Evolutionary conservation across 1,140 invertebrate species (phyloP), one percentile per base, ranked within the genome.

Genomic region (Atta texana): DNA sequence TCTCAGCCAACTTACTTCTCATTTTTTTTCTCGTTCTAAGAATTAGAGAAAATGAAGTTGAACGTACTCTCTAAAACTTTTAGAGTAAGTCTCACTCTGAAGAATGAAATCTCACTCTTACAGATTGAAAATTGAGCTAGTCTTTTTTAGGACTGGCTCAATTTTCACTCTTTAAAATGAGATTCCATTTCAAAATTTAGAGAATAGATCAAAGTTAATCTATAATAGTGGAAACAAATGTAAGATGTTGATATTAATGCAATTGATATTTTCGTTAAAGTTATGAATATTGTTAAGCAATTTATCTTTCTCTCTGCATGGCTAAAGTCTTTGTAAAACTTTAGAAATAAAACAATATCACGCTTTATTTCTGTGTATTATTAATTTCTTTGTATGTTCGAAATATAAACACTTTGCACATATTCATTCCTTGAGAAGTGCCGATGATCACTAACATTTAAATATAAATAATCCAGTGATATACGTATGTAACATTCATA

Each of bases 351-450:
- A 44, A 44, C 21, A 28, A 61, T 49, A 69, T 77, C 24, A 51
- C 44, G 24, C 24, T 31, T 78, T 18, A 61, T 28, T 76, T 59
- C 51, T 24, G 7, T 75, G n/a, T 21, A 75, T 28, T 21, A 75
- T 28, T 5, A 24, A 24, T 55, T 39, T 71, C 66, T 71, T 71
- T 18, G 44, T 10, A 16, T 66, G 21, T 39, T 39, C 14, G 31
- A 44, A 39, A 80, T 16, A 31, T 49, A 31, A 21, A 34, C 18
- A 68, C 7, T 18, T 78, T 64, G 16, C 68, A 44, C 39, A 7
- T 72, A 57, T 8, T 57, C 7, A n/a, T 71, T 21, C 21, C 21
- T 6, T 72, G 6, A 39, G 75, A 81, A 81, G 66, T 59, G 66
- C 51, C 78, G 66, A 81, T 39, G 64, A 8, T 81, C 51, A 57